A percentile compares a stretch with the other conserved stretches of the same genome.
These are phyloP conservation scores for Andinoacara biseriatus DNA, from an alignment of 2,113 vertebrate species.

Conservation along the genomic window DNA sequence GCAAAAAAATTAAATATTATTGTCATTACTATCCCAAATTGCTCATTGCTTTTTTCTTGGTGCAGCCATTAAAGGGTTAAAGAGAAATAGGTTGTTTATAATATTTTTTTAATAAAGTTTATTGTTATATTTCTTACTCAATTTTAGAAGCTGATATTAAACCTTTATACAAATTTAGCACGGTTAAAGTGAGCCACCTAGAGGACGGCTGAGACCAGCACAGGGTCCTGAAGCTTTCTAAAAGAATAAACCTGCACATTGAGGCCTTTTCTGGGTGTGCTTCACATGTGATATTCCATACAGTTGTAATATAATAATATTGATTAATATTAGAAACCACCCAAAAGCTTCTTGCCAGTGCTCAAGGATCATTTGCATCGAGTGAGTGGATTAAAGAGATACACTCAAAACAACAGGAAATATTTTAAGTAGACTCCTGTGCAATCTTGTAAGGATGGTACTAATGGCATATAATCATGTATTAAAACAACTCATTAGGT, in stretches of 20 bases:
- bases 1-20: background rate
- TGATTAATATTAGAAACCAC: background rate
- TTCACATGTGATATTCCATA: background rate
- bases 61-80: no score
- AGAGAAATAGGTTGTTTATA: no score
- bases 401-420: background rate
- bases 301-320: background rate
- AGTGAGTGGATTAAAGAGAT: background rate
- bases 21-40: no score
- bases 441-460: background rate
- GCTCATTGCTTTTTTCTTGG: no score
- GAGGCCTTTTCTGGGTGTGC: background rate
- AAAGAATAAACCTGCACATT: background rate
- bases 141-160: background rate
- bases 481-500: background rate
- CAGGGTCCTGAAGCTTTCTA: background rate
- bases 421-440: background rate
- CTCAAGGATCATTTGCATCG: background rate
- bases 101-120: no score
- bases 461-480: background rate
- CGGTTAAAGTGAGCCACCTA: background rate
- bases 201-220: background rate
- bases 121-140: background rate
- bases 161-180: fast-evolving
- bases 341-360: background rate